These are phyloP conservation scores for Vollenhovia emeryi DNA, from an alignment of 1,140 invertebrate species.

Conservation along the genomic window DNA sequence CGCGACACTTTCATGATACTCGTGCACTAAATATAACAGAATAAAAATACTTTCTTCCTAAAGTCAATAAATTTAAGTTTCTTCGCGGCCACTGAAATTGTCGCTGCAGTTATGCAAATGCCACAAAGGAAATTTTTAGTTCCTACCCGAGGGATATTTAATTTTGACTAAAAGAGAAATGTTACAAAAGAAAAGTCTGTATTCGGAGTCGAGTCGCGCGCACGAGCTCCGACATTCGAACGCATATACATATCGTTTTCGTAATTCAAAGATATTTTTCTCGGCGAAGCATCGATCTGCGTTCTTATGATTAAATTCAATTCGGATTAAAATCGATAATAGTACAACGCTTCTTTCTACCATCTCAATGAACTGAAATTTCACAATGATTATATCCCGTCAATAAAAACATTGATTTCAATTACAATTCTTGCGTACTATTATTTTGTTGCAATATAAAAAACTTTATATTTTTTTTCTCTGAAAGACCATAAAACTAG, in stretches of 20 bases:
- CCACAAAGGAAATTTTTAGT: slow-evolving; percentile 17
- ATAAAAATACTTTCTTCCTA: background rate
- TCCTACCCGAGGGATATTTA: background rate
- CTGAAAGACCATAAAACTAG: background rate
- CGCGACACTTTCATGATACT: background rate
- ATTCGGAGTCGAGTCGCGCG: background rate
- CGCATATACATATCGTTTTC: background rate
- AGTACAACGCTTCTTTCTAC: background rate
- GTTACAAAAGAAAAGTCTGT: background rate
- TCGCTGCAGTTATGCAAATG: background rate
- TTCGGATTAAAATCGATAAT: background rate
- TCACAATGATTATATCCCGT: background rate
- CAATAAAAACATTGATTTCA: background rate
- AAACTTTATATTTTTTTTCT: background rate
- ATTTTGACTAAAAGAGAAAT: slow-evolving; percentile 15
- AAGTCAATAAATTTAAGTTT: slow-evolving; percentile 18
- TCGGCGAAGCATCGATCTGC: background rate
- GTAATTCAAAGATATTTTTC: background rate
- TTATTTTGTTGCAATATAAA: background rate
- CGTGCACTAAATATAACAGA: background rate
- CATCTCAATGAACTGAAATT: background rate
- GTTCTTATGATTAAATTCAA: background rate
- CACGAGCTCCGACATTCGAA: background rate
- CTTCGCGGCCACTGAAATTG: background rate
- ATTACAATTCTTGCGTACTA: background rate